Evolutionary conservation across 2,888 invertebrate genomes (phyloP).

Genomic region (Acrobasis consociella): DNA sequence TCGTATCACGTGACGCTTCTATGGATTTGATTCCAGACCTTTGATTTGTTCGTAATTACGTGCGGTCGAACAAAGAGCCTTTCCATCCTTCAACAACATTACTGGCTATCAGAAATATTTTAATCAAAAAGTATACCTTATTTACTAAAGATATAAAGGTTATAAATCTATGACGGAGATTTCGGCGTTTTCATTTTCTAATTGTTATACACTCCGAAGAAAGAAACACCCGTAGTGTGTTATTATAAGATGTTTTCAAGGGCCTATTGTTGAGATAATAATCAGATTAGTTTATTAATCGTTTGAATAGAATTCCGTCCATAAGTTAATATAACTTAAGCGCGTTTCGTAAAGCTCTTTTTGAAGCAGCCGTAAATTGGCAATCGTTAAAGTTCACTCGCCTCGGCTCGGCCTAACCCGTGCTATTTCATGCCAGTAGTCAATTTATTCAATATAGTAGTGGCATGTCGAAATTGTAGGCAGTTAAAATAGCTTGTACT

Average conservation of each 20-base stretch:
- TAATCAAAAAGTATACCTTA: constrained; percentile 14
- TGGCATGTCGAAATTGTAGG: constrained; percentile 11
- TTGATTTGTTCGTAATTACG: constrained; percentile 17
- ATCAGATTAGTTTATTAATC: constrained; percentile 14
- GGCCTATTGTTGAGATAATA: constrained; percentile 16
- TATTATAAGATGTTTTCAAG: constrained; percentile 16
- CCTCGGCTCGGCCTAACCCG: constrained; percentile 7
- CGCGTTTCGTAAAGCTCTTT: constrained; percentile 10
- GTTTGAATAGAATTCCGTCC: background rate
- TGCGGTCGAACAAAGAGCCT: constrained; percentile 18
- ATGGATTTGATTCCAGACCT: constrained; percentile 9
- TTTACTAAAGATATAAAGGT: background rate
- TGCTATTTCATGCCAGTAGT: constrained; percentile 6
- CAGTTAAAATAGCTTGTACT: constrained; percentile 12
- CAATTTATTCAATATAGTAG: constrained; percentile 6
- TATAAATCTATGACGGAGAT: background rate
- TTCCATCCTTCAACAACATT: background rate
- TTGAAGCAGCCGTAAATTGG: constrained; percentile 11
- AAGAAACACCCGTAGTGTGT: constrained; percentile 15
- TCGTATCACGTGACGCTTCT: background rate
- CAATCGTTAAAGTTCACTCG: constrained; percentile 21
- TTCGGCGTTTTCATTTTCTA: constrained; percentile 2
- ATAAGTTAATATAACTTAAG: background rate
- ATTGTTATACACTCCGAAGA: constrained; percentile 2
- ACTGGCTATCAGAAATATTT: background rate